Evolutionary conservation across 1,140 invertebrate genomes (phyloP).

Genomic region (Colletes gigas): DNA sequence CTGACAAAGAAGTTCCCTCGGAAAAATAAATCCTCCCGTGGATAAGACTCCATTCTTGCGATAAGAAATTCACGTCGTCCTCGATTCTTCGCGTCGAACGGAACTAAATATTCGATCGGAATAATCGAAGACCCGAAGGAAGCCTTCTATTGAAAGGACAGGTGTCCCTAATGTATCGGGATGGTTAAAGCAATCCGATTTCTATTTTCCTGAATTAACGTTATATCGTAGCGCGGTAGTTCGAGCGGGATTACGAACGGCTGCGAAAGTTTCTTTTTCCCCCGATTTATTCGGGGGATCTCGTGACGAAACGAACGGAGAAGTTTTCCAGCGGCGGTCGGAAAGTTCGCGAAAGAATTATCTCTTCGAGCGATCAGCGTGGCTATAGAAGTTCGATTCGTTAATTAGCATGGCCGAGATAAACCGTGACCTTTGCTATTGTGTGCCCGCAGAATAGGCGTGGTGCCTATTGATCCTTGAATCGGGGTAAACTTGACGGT

Average conservation of each 20-base stretch:
- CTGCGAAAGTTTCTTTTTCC: background rate
- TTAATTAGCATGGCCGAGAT: conserved; percentile 36
- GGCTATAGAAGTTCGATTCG: conserved; percentile 5
- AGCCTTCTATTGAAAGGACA: too few species aligned
- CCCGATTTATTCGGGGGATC: conserved; percentile 5
- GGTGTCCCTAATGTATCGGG: too few species aligned
- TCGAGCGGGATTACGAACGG: background rate
- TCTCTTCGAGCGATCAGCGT: conserved; percentile 1
- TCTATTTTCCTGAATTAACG: background rate
- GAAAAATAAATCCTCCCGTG: too few species aligned
- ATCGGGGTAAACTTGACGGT: conserved; percentile 32
- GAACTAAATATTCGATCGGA: too few species aligned
- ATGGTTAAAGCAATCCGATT: background rate
- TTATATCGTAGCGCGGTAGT: background rate
- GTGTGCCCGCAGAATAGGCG: conserved; percentile 32
- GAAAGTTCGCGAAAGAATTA: background rate
- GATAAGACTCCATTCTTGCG: too few species aligned
- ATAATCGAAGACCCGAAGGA: too few species aligned
- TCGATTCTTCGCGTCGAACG: too few species aligned
- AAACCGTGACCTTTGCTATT: conserved; percentile 50
- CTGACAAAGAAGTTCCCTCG: too few species aligned
- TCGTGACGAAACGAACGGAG: background rate
- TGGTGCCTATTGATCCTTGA: conserved; percentile 43
- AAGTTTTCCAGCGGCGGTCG: background rate
- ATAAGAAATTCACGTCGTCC: too few species aligned